Evolutionary conservation across 2,113 vertebrate genomes (phyloP).

Genomic region (Nanorana parkeri): DNA sequence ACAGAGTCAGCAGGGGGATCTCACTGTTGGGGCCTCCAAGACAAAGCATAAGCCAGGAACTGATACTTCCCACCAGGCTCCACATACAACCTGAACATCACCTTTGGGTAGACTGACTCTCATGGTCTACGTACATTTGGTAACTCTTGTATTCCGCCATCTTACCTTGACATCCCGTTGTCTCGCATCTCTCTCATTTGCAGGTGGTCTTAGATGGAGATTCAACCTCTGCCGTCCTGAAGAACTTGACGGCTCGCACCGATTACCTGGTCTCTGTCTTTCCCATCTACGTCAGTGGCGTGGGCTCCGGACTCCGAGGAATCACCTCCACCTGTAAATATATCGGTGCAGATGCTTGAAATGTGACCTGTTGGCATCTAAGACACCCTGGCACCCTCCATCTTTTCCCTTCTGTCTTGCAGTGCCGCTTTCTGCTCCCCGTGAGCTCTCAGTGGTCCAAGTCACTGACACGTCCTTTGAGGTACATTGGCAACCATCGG

Average conservation of each 20-base stretch:
- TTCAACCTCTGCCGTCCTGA: constrained; percentile 71
- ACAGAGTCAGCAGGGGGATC: too few relatives aligned
- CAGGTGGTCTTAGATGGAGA: constrained; percentile 82
- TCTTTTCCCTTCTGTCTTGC: background rate
- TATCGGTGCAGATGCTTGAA: background rate
- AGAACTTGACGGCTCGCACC: constrained; percentile 80
- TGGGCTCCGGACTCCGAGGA: constrained; percentile 80
- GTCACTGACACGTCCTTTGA: constrained; percentile 78
- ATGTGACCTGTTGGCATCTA: background rate
- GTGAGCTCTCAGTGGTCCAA: constrained; percentile 74
- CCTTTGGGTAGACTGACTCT: too few relatives aligned
- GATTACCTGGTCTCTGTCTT: constrained; percentile 86
- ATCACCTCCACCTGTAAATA: constrained; percentile 81
- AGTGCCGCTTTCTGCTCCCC: constrained; percentile 82
- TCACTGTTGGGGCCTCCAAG: too few relatives aligned
- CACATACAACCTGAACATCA: too few relatives aligned
- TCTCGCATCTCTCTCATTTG: constrained; percentile 23
- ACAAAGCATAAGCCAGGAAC: too few relatives aligned
- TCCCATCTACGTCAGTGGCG: constrained; percentile 73
- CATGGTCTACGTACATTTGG: too few relatives aligned
- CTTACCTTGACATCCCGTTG: too few relatives aligned
- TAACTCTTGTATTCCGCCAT: too few relatives aligned
- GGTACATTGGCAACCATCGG: constrained; percentile 80
- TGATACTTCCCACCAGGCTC: too few relatives aligned
- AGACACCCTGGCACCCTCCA: background rate